A percentile compares a stretch with the other conserved stretches of the same genome.
These are phyloP conservation scores for Harpagoxenus sublaevis DNA, from an alignment of 2,888 invertebrate species.

Conservation along the genomic window DNA sequence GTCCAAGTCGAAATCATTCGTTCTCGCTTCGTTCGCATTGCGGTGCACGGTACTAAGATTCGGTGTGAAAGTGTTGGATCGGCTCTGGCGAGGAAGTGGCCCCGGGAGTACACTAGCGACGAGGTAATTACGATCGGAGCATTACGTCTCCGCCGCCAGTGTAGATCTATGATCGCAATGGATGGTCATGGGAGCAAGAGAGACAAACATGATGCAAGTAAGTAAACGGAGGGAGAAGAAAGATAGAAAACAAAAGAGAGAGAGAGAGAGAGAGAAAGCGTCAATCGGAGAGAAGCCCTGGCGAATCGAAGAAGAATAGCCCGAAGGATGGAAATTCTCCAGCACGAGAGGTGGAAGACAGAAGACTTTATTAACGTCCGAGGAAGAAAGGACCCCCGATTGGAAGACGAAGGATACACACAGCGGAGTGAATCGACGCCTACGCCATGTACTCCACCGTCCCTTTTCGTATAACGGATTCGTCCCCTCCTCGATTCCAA, in stretches of 20 bases:
- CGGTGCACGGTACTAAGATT: conserved; percentile 35
- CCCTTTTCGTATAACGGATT: conserved; percentile 34
- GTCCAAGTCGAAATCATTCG: neutral
- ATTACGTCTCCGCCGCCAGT: conserved; percentile 73
- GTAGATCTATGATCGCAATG: conserved; percentile 82
- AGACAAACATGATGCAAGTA: conserved; percentile 53
- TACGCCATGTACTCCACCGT: conserved; percentile 39
- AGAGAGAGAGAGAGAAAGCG: neutral
- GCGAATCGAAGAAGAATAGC: conserved; percentile 70
- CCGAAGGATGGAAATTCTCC: conserved; percentile 70
- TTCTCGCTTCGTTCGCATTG: conserved; percentile 31
- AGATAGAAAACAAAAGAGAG: neutral
- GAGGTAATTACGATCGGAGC: conserved; percentile 81
- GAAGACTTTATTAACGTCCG: conserved; percentile 74
- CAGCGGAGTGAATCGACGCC: conserved; percentile 63
- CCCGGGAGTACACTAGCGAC: conserved; percentile 80
- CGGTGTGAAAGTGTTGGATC: conserved; percentile 70
- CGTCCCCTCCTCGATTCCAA: conserved; percentile 33
- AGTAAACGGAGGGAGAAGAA: conserved; percentile 31
- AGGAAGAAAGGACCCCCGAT: conserved; percentile 47
- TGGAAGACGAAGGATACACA: conserved; percentile 66
- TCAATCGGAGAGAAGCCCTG: conserved; percentile 46
- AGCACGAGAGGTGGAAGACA: conserved; percentile 52
- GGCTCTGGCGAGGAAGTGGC: conserved; percentile 66
- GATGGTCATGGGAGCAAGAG: conserved; percentile 68